Evolutionary conservation across 2,888 invertebrate genomes (phyloP).

Genomic region (Rhorus exstirpatorius): DNA sequence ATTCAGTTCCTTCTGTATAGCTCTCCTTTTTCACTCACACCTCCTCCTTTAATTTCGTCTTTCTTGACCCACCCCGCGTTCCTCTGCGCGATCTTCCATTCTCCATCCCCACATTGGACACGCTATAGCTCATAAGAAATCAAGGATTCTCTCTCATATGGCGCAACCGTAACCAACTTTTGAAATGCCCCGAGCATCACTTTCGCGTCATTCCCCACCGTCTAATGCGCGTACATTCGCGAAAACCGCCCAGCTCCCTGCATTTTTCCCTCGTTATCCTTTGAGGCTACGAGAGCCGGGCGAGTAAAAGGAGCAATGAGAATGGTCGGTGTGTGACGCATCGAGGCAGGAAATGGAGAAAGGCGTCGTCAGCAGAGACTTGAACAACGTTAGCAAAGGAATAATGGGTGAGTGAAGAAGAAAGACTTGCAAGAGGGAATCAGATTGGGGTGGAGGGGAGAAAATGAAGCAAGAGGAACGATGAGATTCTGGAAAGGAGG

Average conservation of each 20-base stretch:
- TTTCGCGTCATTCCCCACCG: constrained; percentile 25
- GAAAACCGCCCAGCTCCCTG: constrained; percentile 52
- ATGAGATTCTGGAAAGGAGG: background rate
- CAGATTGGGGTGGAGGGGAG: background rate
- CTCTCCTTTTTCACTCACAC: background rate
- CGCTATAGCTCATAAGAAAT: background rate
- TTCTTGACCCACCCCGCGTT: background rate
- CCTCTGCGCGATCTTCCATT: background rate
- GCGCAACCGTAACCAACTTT: constrained; percentile 69
- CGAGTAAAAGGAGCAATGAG: constrained; percentile 8
- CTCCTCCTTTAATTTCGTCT: background rate
- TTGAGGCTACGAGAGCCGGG: constrained; percentile 54
- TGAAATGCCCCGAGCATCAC: constrained; percentile 59
- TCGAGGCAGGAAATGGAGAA: constrained; percentile 41
- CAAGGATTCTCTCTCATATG: constrained; percentile 12
- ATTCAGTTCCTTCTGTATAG: too few species aligned
- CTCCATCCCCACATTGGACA: background rate
- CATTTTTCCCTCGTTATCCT: constrained; percentile 70
- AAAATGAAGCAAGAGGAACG: background rate
- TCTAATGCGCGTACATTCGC: constrained; percentile 56
- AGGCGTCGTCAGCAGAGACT: constrained; percentile 42
- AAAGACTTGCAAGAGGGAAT: background rate
- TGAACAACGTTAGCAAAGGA: constrained; percentile 49
- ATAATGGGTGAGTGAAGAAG: constrained; percentile 41
- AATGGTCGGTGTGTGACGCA: constrained; percentile 21